Conservation (phyloP, 1,140 invertebrate genomes). For the Drosophila bocki region DNA sequence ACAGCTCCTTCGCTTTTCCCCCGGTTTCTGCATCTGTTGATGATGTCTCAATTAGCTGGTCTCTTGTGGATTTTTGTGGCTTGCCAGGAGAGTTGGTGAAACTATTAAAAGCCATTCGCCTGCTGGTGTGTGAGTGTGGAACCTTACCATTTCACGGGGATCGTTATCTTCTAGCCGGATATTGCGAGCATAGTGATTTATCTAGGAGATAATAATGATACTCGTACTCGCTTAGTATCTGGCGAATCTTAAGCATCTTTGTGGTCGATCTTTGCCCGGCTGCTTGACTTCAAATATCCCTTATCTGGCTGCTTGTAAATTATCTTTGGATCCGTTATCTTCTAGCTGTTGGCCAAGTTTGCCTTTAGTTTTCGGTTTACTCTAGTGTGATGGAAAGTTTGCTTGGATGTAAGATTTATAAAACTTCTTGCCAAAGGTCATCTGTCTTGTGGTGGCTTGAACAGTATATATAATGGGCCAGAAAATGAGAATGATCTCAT, state of each 20-base stretch:
- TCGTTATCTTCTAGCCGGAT: slow-evolving; percentile 49
- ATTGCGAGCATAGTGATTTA: slow-evolving; percentile 52
- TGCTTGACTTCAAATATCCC: slow-evolving; percentile 25
- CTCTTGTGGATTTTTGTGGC: slow-evolving; percentile 69
- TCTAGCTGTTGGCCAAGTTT: slow-evolving; percentile 17
- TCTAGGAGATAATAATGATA: slow-evolving; percentile 47
- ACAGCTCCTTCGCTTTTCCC: slow-evolving; percentile 1
- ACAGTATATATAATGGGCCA: neutral
- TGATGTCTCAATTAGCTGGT: slow-evolving; percentile 79
- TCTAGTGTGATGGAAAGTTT: slow-evolving; percentile 1
- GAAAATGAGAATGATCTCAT: slow-evolving; percentile 7
- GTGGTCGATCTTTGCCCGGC: slow-evolving; percentile 8
- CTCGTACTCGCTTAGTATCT: slow-evolving; percentile 10
- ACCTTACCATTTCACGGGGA: slow-evolving; percentile 41
- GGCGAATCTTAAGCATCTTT: slow-evolving; percentile 19
- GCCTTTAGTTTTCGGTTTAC: slow-evolving; percentile 11
- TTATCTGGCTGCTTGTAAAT: slow-evolving; percentile 41
- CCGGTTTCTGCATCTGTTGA: slow-evolving; percentile 20
- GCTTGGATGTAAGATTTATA: slow-evolving; percentile 13
- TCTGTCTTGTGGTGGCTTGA: neutral
- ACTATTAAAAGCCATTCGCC: slow-evolving; percentile 34
- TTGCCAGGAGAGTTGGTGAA: slow-evolving; percentile 27
- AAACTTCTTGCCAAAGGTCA: slow-evolving; percentile 2
- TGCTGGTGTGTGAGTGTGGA: slow-evolving; percentile 7
- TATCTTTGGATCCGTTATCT: slow-evolving; percentile 39